phyloP scores from a whole-genome alignment of 2,888 invertebrate species.

The Drosophila diplacantha region DNA sequence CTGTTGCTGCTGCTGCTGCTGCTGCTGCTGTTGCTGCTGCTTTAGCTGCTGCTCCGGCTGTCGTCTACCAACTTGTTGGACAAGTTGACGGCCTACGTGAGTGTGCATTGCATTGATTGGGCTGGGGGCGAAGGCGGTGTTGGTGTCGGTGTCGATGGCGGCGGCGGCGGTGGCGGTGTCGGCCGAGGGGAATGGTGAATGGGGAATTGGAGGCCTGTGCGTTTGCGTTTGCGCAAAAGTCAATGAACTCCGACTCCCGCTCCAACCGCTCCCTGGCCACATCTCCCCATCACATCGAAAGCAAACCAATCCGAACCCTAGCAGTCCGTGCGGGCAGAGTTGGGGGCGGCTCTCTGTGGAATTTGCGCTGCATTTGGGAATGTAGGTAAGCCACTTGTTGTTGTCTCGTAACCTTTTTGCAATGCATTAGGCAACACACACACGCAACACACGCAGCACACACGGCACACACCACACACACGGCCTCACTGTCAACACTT shows the following conservation, averaged over 20 bases:
- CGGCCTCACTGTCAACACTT: constrained; percentile 62
- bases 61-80: constrained; percentile 73
- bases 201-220: constrained; percentile 68
- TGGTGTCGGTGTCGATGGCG: too few relatives aligned
- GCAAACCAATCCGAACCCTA: not conserved
- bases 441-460: constrained; percentile 44
- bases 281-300: not conserved
- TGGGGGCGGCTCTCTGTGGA: constrained; percentile 42
- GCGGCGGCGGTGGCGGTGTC: not conserved
- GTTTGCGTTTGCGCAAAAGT: constrained; percentile 64
- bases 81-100: constrained; percentile 72
- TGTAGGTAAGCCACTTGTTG: constrained; percentile 70
- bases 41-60: constrained; percentile 32
- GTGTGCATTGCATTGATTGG: constrained; percentile 71
- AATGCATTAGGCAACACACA: constrained; percentile 63
- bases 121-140: not conserved
- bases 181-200: constrained; percentile 10
- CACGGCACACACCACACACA: constrained; percentile 30
- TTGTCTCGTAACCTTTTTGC: constrained; percentile 67
- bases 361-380: constrained; percentile 66
- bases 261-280: constrained; percentile 21
- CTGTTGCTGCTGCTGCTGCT: constrained; percentile 6
- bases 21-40: constrained; percentile 7
- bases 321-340: constrained; percentile 1
- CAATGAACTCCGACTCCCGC: constrained; percentile 59